Conservation (phyloP, 2,888 invertebrate species). For the Kryphioiulus occultus region DNA sequence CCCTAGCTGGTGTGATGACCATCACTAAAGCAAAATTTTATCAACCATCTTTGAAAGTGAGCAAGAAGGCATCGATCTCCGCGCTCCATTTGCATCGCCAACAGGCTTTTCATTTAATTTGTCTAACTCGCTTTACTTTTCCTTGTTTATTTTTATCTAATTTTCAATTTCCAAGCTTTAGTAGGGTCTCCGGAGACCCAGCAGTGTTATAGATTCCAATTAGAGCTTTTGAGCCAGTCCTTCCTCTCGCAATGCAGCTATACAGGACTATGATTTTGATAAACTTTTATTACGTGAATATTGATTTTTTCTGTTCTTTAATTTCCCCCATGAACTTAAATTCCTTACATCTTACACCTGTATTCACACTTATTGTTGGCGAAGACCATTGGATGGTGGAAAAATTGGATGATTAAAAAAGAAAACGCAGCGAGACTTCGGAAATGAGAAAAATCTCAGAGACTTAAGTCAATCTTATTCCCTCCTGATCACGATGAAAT, state of each 20-base stretch:
- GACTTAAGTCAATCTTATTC: conserved; percentile 23
- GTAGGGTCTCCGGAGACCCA: not conserved
- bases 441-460: conserved; percentile 13
- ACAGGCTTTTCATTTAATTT: conserved; percentile 6
- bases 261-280: conserved; percentile 12
- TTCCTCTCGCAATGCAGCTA: not conserved
- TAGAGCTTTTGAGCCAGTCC: not conserved
- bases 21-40: not conserved
- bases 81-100: not conserved
- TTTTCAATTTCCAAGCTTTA: conserved; percentile 23
- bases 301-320: not conserved
- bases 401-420: conserved; percentile 15
- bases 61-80: not conserved
- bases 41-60: not conserved
- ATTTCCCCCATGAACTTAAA: conserved; percentile 23
- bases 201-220: conserved; percentile 7
- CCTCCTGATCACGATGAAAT: not conserved
- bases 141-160: conserved; percentile 23
- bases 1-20: not conserved
- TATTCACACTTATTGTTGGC: conserved; percentile 17
- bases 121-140: not conserved
- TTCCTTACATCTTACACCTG: conserved; percentile 13
- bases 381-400: not conserved
- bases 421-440: not conserved
- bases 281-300: conserved; percentile 23